Evolutionary conservation across 2,797 vertebrate species (phyloP), one percentile per base, ranked within the genome.

Genomic region (Menidia menidia): DNA sequence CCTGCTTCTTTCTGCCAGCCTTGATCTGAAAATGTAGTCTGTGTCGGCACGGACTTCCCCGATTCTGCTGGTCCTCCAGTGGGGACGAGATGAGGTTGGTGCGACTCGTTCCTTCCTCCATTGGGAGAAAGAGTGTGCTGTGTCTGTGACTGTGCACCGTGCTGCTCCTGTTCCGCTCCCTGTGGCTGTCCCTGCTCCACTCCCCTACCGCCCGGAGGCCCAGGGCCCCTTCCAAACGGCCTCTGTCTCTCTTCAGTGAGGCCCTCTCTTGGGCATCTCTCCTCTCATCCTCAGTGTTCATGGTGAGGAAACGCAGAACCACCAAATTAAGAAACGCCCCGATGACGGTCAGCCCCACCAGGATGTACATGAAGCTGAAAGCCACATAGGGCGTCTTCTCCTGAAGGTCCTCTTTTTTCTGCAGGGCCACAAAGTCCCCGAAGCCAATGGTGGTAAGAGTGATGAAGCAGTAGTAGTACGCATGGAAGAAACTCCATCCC

Each of bases 391-490:
- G 96, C 0, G 96, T 95, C 83, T 97, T 96, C 92, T 97, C 97
- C 83, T 98, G 97, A 72, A 99, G 94, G 60, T 97, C 96, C 80
- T 96, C 97, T 0, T 96, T 96, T 64, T 96, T 98, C 91, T 98
- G 98, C 76, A 99, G 92, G 30, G 97, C 98, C 77, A 99, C 98
- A 42, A 98, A 99, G 92, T 99, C 97, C 42, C 98, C 97, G 2
- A 99, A 98, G 77, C 97, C 97, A 0, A 99, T 98, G 39, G 98
- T 99, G 82, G 98, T 99, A 90, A 99, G 93, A 0, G 98, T 98
- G 84, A 99, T 99, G 93, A 99, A 99, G 89, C 97, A 98, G 84
- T 98, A 98, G 86, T 99, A 99, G 85, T 98, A 99, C 1, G 97
- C 96, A 0, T 98, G 97, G 91, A 99, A 98, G 90, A 98, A 99